Percentiles rank a stretch among this genome's conserved stretches.
These are phyloP conservation scores for Encarsia formosa DNA, from an alignment of 2,888 invertebrate genomes.

Conservation along the genomic window DNA sequence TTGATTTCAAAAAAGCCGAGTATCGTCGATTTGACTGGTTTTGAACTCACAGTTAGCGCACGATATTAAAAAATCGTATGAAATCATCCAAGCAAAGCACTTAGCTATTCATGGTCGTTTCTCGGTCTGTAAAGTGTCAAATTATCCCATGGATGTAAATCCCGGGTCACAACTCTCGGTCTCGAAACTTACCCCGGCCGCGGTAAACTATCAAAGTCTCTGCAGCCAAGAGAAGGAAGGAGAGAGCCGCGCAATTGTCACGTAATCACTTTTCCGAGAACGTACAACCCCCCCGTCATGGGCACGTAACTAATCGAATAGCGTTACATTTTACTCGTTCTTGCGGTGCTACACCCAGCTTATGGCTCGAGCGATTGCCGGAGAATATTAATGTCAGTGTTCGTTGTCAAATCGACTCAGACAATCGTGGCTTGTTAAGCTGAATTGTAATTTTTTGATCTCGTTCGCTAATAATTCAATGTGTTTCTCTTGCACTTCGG, in stretches of 20 bases:
- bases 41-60: too few relatives aligned
- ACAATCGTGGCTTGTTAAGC: too few relatives aligned
- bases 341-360: not conserved
- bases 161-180: too few relatives aligned
- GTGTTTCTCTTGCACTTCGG: not conserved
- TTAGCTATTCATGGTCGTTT: too few relatives aligned
- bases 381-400: constrained; percentile 2
- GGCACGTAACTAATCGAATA: constrained; percentile 6
- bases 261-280: constrained; percentile 7
- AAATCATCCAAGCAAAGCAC: too few relatives aligned
- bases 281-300: not conserved
- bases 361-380: not conserved
- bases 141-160: too few relatives aligned
- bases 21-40: too few relatives aligned
- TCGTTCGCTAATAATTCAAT: not conserved
- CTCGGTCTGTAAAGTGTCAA: too few relatives aligned
- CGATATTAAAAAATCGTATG: too few relatives aligned
- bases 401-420: too few relatives aligned
- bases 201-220: constrained; percentile 5
- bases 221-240: not conserved
- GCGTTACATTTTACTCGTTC: constrained; percentile 1
- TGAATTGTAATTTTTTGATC: not conserved
- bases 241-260: constrained; percentile 3
- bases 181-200: not conserved
- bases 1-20: too few relatives aligned